Evolutionary conservation across 2,888 invertebrate genomes (phyloP), one percentile per base, ranked within the genome.

Genomic region (Dolichomitus sp.): DNA sequence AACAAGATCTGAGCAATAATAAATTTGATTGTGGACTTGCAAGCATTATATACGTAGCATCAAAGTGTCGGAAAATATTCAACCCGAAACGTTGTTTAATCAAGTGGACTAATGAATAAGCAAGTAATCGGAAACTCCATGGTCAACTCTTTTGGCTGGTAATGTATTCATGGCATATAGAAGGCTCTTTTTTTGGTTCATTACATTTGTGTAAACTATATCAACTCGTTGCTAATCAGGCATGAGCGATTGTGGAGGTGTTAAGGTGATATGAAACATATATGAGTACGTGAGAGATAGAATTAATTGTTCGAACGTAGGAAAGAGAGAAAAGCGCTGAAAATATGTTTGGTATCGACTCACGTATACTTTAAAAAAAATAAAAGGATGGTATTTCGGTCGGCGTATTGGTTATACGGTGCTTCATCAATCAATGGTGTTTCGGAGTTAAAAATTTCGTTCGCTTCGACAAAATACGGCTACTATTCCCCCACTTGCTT

Each of bases 71-170:
- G 40, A 50, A 19, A 65, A 65, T 12, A n/a, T 54, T 42, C 30
- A 11, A 42, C 7, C 12, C 65, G 30, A 48, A 42, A 3, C 30
- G 27, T 7, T 66, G 30, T 75, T 65, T 54, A 75, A 75, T 65
- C 74, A 75, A 65, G 30, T 75, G 65, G 2, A 65, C 42, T 42
- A 11, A 73, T 73, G 40, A 75, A 66, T 66, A 57, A 23, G 4
- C 65, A 42, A 54, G n/a, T 14, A 19, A 73, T 14, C 37, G 0
- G 37, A 37, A 68, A 17, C 27, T 23, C 54, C 54, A n/a, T 50
- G 50, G 27, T 37, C 59, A 17, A 61, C 33, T 17, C 40, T 40
- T n/a, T 42, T 19, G 65, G 17, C 14, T 2, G 30, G 6, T 54
- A 65, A 66, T 66, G 7, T 19, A 65, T 57, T 65, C 54, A 27